A percentile compares a stretch with the other conserved stretches of the same genome.
These are phyloP conservation scores for Oasisia sp. DNA, from an alignment of 2,888 invertebrate genomes.

Conservation along the genomic window DNA sequence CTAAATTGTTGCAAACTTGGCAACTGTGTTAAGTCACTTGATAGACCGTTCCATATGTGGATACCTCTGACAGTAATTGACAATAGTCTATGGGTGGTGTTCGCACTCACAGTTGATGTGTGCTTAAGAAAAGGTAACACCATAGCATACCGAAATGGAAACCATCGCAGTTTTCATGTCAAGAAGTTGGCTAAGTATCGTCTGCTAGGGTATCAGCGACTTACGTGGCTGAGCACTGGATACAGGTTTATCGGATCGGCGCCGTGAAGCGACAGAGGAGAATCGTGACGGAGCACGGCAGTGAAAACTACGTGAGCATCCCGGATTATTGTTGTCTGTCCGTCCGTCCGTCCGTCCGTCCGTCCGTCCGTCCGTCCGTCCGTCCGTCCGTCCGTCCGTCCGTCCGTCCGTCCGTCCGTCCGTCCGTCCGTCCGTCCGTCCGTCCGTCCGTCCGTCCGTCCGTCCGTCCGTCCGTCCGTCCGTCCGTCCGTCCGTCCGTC, in stretches of 20 bases:
- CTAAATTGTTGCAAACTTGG: too few relatives aligned
- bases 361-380: too few relatives aligned
- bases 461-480: too few relatives aligned
- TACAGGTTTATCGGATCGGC: neutral
- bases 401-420: too few relatives aligned
- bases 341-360: neutral
- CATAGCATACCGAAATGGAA: neutral
- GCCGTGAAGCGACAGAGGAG: neutral
- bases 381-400: neutral
- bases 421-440: too few relatives aligned
- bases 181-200: neutral
- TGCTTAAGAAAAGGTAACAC: conserved; percentile 14
- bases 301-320: neutral
- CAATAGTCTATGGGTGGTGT: too few relatives aligned
- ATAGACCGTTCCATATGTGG: too few relatives aligned
- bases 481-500: too few relatives aligned
- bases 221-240: neutral
- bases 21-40: too few relatives aligned
- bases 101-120: conserved; percentile 13
- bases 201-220: neutral
- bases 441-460: too few relatives aligned
- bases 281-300: neutral
- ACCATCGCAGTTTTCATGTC: neutral
- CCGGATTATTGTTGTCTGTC: neutral
- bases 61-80: too few relatives aligned